Evolutionary conservation across 1,140 invertebrate species (phyloP).

Genomic region (Halesus radiatus): DNA sequence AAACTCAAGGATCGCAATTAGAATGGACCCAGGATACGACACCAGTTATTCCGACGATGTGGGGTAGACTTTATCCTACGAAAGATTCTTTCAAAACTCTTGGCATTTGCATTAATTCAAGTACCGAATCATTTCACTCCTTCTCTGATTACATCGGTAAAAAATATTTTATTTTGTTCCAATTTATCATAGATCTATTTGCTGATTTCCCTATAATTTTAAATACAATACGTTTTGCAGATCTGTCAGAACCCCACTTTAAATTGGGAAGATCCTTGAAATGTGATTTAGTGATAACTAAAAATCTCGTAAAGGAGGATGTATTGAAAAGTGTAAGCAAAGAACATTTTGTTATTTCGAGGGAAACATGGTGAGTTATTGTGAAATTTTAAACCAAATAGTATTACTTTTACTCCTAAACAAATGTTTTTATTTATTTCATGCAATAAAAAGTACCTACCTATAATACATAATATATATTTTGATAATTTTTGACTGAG

Average conservation of each 20-base stretch:
- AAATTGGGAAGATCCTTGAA: slow-evolving; percentile 65
- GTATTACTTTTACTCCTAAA: slow-evolving; percentile 51
- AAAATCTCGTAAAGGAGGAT: slow-evolving; percentile 63
- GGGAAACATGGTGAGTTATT: slow-evolving; percentile 63
- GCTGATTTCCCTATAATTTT: neutral
- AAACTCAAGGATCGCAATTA: slow-evolving; percentile 67
- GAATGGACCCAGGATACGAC: slow-evolving; percentile 65
- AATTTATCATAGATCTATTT: neutral
- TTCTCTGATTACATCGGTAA: slow-evolving; percentile 65
- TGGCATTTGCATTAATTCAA: slow-evolving; percentile 61
- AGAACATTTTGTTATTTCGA: slow-evolving; percentile 69
- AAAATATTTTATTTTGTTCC: neutral
- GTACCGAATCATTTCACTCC: slow-evolving; percentile 17
- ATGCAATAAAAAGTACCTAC: no score
- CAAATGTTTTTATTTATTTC: no score
- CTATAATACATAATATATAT: no score
- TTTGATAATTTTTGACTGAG: no score
- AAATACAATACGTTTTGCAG: slow-evolving; percentile 59
- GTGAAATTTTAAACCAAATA: neutral
- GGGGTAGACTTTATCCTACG: slow-evolving; percentile 66
- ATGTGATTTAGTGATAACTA: slow-evolving; percentile 65
- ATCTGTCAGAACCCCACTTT: slow-evolving; percentile 66
- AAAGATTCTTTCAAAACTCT: slow-evolving; percentile 58
- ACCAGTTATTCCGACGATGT: slow-evolving; percentile 64
- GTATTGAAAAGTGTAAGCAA: slow-evolving; percentile 70